These are phyloP conservation scores for Gambusia yucatana DNA, from an alignment of 2,797 vertebrate genomes.

Conservation along the genomic window DNA sequence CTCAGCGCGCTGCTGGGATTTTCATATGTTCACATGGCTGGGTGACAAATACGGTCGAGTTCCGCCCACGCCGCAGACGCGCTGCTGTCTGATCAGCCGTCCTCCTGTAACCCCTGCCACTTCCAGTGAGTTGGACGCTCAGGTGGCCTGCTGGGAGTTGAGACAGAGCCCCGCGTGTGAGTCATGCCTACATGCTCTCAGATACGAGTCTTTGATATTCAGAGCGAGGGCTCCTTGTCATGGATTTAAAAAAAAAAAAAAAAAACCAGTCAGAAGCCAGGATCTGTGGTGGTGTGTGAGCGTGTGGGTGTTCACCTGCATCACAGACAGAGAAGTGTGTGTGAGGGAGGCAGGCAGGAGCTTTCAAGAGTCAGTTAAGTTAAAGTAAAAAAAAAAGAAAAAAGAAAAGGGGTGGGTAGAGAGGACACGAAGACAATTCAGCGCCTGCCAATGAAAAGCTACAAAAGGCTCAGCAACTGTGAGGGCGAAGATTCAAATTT, in stretches of 20 bases:
- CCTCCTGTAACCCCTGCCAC: conserved; percentile 49
- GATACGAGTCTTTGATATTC: conserved; percentile 75
- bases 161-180: conserved; percentile 61
- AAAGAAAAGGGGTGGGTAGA: background rate
- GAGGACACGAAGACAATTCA: conserved; percentile 42
- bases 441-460: conserved; percentile 31
- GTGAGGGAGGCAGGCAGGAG: conserved; percentile 40
- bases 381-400: conserved; percentile 33
- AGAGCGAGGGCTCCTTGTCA: conserved; percentile 69
- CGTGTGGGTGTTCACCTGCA: conserved; percentile 75
- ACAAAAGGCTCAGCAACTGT: conserved; percentile 39
- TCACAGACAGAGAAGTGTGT: conserved; percentile 61
- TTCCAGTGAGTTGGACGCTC: conserved; percentile 47
- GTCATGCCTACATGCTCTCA: conserved; percentile 68
- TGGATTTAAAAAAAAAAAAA: conserved; percentile 69
- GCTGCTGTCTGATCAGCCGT: conserved; percentile 49
- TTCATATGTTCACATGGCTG: conserved; percentile 60
- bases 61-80: conserved; percentile 42
- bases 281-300: conserved; percentile 59
- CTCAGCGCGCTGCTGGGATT: conserved; percentile 50
- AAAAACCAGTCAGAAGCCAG: conserved; percentile 62
- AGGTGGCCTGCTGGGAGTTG: conserved; percentile 55
- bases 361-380: conserved; percentile 63
- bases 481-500: conserved; percentile 41
- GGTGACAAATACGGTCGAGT: conserved; percentile 47